phyloP scores from a whole-genome alignment of 2,113 vertebrate genomes.

The Dipodomys stephensi region DNA sequence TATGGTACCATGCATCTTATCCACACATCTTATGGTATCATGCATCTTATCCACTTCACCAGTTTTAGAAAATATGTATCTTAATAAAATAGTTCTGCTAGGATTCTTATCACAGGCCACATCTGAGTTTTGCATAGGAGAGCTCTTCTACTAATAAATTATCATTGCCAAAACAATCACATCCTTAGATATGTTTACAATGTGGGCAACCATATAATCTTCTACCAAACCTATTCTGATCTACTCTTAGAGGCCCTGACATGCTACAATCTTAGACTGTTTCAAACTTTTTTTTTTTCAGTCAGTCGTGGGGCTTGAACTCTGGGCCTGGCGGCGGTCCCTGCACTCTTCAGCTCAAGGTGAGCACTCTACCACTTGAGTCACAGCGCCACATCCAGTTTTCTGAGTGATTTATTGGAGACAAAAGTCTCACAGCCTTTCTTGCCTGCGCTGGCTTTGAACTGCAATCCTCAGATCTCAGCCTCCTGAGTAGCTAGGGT shows the following conservation, averaged over 20 bases:
- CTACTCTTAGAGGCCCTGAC: background rate
- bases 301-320: too few relatives aligned
- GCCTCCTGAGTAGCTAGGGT: too few relatives aligned
- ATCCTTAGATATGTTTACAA: background rate
- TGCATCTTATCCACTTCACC: background rate
- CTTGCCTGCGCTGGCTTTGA: too few relatives aligned
- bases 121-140: background rate
- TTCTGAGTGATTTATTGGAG: too few relatives aligned
- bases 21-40: background rate
- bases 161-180: background rate
- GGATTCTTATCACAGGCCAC: background rate
- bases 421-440: too few relatives aligned
- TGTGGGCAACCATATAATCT: background rate
- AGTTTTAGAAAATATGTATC: background rate
- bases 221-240: background rate
- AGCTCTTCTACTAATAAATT: background rate
- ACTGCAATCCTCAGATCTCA: too few relatives aligned
- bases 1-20: background rate
- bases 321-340: too few relatives aligned
- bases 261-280: background rate
- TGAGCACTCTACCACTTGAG: too few relatives aligned
- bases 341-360: too few relatives aligned
- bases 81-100: conserved; percentile 8
- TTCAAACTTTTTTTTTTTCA: too few relatives aligned
- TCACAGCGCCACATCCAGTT: too few relatives aligned